Evolutionary conservation across 37 sponge, comb jelly and placozoan genomes (phyloP).

Genomic region (Tethya wilhelma): DNA sequence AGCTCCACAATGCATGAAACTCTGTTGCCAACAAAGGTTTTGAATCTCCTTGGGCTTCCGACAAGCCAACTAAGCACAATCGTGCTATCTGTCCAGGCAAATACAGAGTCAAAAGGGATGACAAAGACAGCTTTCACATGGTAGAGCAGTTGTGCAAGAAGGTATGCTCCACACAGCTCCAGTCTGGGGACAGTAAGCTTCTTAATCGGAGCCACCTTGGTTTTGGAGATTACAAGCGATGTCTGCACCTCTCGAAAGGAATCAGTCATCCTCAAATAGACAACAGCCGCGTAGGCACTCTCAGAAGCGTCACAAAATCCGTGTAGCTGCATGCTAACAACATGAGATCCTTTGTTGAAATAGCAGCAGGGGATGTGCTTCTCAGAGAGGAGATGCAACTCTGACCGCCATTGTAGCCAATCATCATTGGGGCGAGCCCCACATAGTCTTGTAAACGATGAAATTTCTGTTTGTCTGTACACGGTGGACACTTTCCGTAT

Average conservation of each 20-base stretch:
- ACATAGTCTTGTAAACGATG: too few species aligned
- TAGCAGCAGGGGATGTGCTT: constrained; percentile 18
- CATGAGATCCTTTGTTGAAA: neutral
- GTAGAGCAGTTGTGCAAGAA: constrained; percentile 18
- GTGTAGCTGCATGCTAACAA: neutral
- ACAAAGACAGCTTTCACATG: neutral
- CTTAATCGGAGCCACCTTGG: constrained; percentile 37
- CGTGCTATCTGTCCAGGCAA: constrained; percentile 44
- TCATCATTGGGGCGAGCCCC: too few species aligned
- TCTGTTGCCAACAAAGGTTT: constrained; percentile 40
- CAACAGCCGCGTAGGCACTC: constrained; percentile 20
- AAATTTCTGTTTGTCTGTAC: too few species aligned
- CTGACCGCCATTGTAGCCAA: constrained; percentile 13
- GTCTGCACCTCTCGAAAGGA: constrained; percentile 1
- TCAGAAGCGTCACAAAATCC: constrained; percentile 25
- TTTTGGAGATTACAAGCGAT: neutral
- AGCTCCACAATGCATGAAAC: constrained; percentile 2
- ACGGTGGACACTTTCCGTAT: too few species aligned
- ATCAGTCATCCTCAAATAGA: constrained; percentile 33
- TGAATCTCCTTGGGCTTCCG: constrained; percentile 5
- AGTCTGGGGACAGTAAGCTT: constrained; percentile 8
- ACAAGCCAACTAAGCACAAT: too few species aligned
- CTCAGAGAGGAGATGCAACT: constrained; percentile 8
- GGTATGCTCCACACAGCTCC: constrained; percentile 20
- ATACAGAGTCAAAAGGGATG: neutral